These are phyloP conservation scores for Enteromius fasciolatus DNA, from an alignment of 2,797 vertebrate species.

Conservation along the genomic window DNA sequence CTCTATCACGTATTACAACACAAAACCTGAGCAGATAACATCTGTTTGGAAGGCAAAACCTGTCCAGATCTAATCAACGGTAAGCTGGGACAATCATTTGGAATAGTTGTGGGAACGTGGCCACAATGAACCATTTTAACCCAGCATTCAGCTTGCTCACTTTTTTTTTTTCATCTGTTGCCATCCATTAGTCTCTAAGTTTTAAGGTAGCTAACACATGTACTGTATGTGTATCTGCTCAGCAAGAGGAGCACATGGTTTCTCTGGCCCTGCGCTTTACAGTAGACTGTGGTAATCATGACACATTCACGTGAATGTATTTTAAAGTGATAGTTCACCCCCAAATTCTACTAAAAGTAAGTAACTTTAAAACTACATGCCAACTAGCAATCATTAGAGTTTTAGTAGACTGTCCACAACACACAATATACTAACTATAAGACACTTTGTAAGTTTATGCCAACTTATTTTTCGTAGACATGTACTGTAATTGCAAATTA, in stretches of 20 bases:
- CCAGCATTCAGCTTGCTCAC: background rate
- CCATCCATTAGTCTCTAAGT: background rate
- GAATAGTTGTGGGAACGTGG: constrained; percentile 28
- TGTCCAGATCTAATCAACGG: constrained; percentile 35
- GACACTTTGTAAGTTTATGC: too few species aligned
- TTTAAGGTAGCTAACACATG: background rate
- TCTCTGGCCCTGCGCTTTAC: background rate
- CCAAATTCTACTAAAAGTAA: too few species aligned
- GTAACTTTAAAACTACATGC: too few species aligned
- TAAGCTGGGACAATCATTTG: constrained; percentile 18
- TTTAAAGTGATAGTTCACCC: background rate
- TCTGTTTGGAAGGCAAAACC: constrained; percentile 37
- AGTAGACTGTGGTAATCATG: background rate
- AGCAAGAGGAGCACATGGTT: background rate
- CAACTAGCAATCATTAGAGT: too few species aligned
- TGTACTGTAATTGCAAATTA: too few species aligned
- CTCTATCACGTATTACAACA: constrained; percentile 30
- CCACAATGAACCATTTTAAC: constrained; percentile 23
- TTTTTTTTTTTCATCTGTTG: background rate
- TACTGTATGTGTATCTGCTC: background rate
- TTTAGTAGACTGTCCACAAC: too few species aligned
- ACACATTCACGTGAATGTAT: background rate
- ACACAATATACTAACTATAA: too few species aligned
- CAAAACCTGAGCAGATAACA: constrained; percentile 39
- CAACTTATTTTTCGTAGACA: too few species aligned